Evolutionary conservation across 2,113 vertebrate genomes (phyloP), one percentile per base, ranked within the genome.

Genomic region (Istiophorus platypterus): DNA sequence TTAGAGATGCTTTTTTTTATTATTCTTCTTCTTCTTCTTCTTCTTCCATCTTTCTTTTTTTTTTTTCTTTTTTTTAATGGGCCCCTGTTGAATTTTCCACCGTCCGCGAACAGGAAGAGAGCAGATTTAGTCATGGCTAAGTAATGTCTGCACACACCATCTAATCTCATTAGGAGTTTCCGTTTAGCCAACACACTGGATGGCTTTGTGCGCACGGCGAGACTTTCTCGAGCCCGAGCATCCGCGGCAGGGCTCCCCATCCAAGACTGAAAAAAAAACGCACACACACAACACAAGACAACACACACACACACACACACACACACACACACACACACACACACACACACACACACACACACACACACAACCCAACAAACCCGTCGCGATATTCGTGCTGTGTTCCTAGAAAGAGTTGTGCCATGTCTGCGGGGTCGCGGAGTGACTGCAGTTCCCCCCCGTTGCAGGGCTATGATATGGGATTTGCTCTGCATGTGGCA

Each of bases 91-190:
- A 94, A 96, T 97, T 97, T 97, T 97, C 96, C 96, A 97, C 94
- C 95, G 95, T 92, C 91, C 95, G 78, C 66, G 75, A 93, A 95
- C 96, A 97, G 97, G 97, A 98, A 98, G 96, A 95, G 96, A 96
- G 95, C 93, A 94, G 95, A 95, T 97, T 96, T 96, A 97, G 96
- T 97, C 97, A 97, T 95, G 95, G 96, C 96, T 96, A 96, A 98
- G 96, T 97, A 96, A 97, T 96, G 97, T 97, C 97, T 97, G 96
- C 96, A 96, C 95, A 96, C 96, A 97, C 94, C 96, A 95, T 96
- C 96, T 97, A 97, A 98, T 99, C 97, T 97, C 96, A 98, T 98
- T 97, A 97, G 95, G 96, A 96, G 96, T 97, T 99, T 99, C 97
- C 96, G 96, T 96, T 96, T 95, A 94, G 94, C 84, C 94, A 81